Base-by-base conservation (phyloP, 2,888 invertebrate genomes). In the Caenorhabditis sinica region DNA sequence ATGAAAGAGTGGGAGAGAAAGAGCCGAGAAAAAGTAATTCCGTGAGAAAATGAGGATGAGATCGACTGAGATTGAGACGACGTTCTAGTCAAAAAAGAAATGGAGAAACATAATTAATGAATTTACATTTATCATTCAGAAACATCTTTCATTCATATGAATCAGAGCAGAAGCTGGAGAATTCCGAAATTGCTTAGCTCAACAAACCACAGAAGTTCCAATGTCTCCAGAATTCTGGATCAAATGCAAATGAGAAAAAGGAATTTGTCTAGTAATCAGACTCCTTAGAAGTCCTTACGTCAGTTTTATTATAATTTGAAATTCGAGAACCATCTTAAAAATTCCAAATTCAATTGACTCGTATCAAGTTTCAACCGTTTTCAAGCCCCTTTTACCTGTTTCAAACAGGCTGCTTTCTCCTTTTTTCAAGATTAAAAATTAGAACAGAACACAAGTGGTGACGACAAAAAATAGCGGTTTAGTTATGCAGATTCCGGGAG, bases 271-370 rank as follows among this genome's bases (percentile, higher is more conserved):
- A 15, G 73, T 33, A 61, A 73, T 73, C 51, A 49, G 73, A 73
- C 58, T n/a, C 71, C 40, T 25, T 25, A 61, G 17, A 40, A 33
- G 56, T 49, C 13, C 56, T 76, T 76, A 76, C 76, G 76, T 76
- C 76, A 76, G 76, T 76, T 68, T 76, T 76, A 76, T 76, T 58
- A 66, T 68, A 76, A 76, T 76, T 66, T 75, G 66, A 66, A 49
- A 68, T 60, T 76, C 9, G 75, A 76, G 65, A 40, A 20, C 11
- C 40, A 43, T 43, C 28, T 45, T 36, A 20, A 36, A 20, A 72
- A 60, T 45, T 28, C 30, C 43, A 45, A 72, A 72, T 60, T 60
- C 58, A 72, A 60, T 72, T 60, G 72, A 25, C 43, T 20, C 9
- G 25, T 25, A 45, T 72, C 45, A 25, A 13, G 30, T 72, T 58